Base-by-base conservation (phyloP, 2,113 vertebrate genomes). In the Pseudorasbora parva region DNA sequence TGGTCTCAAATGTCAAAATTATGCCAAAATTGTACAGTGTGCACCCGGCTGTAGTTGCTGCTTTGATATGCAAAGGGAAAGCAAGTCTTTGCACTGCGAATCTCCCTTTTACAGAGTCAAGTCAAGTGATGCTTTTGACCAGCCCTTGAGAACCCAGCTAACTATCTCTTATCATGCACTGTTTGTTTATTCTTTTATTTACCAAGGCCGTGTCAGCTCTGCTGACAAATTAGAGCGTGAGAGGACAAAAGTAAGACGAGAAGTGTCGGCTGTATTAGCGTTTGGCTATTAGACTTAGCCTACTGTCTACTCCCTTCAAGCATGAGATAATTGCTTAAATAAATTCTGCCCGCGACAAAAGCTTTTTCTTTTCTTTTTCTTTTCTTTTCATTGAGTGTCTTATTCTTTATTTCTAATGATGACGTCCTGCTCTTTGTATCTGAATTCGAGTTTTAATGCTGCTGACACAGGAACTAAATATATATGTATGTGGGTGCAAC, bases 311-410 rank as follows among this genome's bases (percentile, higher is more conserved):
- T 21, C 75, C 62, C 51, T 59, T 75, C 59, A 81, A 80, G 71
- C 68, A 9, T 74, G 59, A 75, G 54, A 85, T 84, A 87, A 89
- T 87, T 89, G 82, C 79, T 72, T 4, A 87, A 87, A 87, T 88
- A 84, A 78, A 84, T 87, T 89, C 59, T 88, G 81, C 77, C 79
- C 5, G 30, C 64, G 37, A 60, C 74, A 81, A 74, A 47, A 49
- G 51, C 47, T 47, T 30, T 69, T 59, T 54, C 68, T 27, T 47
- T 84, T 73, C 68, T 73, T 82, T 11, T 27, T n/a, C 47, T 72
- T 82, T 87, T 56, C 72, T 71, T 69, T 62, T 21, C 9, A 15
- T 41, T 77, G 17, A 77, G 51, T 41, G 5, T 8, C 21, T 14
- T n/a, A 10, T 66, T 64, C 5, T 30, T 64, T 25, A 14, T 49